These are phyloP conservation scores for Sebastes ruberrimus DNA, from an alignment of 2,797 vertebrate genomes.

Conservation along the genomic window DNA sequence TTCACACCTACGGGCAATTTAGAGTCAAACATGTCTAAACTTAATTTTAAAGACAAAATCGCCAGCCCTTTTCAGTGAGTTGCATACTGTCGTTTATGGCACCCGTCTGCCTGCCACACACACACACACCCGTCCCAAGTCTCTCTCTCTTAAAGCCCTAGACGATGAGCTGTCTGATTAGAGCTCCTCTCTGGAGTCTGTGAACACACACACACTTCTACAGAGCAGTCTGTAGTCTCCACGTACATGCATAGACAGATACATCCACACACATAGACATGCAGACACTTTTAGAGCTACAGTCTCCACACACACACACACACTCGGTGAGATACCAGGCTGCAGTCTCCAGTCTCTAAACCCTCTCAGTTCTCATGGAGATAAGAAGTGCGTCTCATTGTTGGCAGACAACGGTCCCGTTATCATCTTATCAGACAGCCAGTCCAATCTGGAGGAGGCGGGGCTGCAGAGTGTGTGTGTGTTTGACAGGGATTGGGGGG, in stretches of 20 bases:
- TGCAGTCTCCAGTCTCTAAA: conserved; percentile 56
- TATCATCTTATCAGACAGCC: conserved; percentile 76
- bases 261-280: conserved; percentile 43
- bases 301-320: conserved; percentile 27
- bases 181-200: conserved; percentile 59
- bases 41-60: background rate
- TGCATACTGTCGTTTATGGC: background rate
- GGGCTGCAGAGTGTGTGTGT: conserved; percentile 30
- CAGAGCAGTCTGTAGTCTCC: conserved; percentile 8
- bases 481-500: background rate
- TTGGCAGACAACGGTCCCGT: conserved; percentile 66
- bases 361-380: conserved; percentile 74
- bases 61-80: background rate
- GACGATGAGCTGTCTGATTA: conserved; percentile 76
- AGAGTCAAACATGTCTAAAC: background rate
- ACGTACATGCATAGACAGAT: conserved; percentile 39
- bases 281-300: conserved; percentile 25
- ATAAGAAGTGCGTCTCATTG: conserved; percentile 77
- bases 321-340: conserved; percentile 45
- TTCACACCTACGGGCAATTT: no score
- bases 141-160: conserved; percentile 27
- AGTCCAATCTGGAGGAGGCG: conserved; percentile 61
- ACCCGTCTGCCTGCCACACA: conserved; percentile 12
- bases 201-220: conserved; percentile 22
- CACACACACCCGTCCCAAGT: conserved; percentile 20